A percentile compares a stretch with the other conserved stretches of the same genome.
Evolutionary conservation across 2,113 vertebrate genomes (phyloP).

Genomic region (Columba livia): DNA sequence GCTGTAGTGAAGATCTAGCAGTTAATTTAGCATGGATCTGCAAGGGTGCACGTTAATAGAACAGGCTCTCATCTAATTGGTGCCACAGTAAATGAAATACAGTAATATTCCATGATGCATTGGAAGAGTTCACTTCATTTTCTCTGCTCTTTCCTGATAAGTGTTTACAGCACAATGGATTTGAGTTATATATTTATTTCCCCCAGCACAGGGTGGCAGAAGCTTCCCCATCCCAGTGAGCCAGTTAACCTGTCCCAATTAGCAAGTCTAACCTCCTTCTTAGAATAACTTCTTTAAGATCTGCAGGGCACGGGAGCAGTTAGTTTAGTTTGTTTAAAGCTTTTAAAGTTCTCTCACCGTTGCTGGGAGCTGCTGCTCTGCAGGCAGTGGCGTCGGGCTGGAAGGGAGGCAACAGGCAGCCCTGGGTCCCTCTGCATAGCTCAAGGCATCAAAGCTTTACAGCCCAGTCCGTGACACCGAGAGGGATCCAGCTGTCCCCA

Average conservation of each 20-base stretch:
- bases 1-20: conserved; percentile 87
- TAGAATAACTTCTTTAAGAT: not conserved
- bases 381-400: not conserved
- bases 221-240: not conserved
- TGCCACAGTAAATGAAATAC: conserved; percentile 85
- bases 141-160: conserved; percentile 41
- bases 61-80: conserved; percentile 88
- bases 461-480: fast-evolving
- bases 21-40: conserved; percentile 91
- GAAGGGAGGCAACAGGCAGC: not conserved
- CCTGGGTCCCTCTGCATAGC: not conserved
- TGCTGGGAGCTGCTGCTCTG: not conserved
- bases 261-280: not conserved
- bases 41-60: conserved; percentile 84
- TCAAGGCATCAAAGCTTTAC: not conserved
- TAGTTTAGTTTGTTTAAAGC: not conserved
- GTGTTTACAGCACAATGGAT: conserved; percentile 49
- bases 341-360: not conserved
- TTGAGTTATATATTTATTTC: not conserved
- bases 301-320: not conserved
- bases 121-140: conserved; percentile 66
- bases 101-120: conserved; percentile 78
- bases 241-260: not conserved
- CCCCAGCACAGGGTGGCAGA: not conserved
- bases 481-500: not conserved